These are phyloP conservation scores for Sitta carolinensis DNA, from an alignment of 2,797 vertebrate genomes.

Conservation along the genomic window DNA sequence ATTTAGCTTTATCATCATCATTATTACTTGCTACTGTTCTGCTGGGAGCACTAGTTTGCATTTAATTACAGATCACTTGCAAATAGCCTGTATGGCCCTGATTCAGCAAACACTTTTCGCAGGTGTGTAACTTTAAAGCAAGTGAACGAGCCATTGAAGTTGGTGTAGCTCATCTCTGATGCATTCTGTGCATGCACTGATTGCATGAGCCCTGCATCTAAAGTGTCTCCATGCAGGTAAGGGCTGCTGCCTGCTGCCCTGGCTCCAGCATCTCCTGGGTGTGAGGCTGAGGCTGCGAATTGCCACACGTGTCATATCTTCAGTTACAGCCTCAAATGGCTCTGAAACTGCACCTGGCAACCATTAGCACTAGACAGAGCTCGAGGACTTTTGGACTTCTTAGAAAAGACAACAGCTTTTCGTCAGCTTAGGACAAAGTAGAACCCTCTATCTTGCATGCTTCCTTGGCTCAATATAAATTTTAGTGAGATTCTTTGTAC, in stretches of 20 bases:
- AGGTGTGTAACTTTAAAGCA: neutral
- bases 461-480: neutral
- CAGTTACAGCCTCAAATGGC: neutral
- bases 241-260: neutral
- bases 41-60: conserved; percentile 41
- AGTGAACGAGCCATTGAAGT: neutral
- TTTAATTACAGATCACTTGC: conserved; percentile 54
- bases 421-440: neutral
- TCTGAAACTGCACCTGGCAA: neutral
- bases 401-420: neutral
- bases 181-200: neutral
- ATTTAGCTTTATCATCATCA: conserved; percentile 41
- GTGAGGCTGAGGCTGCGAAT: neutral
- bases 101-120: neutral
- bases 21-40: conserved; percentile 52
- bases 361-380: neutral
- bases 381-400: neutral
- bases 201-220: neutral
- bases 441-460: neutral
- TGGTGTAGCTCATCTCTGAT: neutral
- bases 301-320: neutral
- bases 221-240: neutral
- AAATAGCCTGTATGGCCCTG: conserved; percentile 11
- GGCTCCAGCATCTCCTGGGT: neutral
- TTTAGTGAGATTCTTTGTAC: neutral